phyloP scores from a whole-genome alignment of 2,113 vertebrate genomes.

The Gallinago undulata region DNA sequence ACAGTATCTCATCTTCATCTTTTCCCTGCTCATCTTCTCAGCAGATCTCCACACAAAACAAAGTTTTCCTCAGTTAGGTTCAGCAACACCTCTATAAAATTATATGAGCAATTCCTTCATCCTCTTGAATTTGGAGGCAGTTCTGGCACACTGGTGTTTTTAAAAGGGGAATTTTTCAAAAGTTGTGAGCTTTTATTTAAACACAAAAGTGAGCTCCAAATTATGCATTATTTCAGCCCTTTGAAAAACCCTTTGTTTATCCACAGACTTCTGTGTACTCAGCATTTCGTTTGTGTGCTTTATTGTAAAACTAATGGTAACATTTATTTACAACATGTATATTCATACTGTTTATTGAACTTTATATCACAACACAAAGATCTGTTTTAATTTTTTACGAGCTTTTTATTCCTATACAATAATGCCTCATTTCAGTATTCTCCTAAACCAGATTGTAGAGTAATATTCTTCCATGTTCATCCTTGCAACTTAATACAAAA shows the following conservation, averaged over 20 bases:
- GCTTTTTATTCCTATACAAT: background rate
- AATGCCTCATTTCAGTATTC: background rate
- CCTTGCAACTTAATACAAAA: background rate
- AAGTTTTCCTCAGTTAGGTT: background rate
- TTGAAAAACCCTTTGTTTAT: background rate
- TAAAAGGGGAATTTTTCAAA: background rate
- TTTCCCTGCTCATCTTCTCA: background rate
- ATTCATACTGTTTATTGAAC: background rate
- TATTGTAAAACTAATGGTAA: background rate
- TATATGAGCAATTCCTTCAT: background rate
- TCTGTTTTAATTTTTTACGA: background rate
- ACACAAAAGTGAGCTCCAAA: background rate
- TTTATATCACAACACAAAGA: background rate
- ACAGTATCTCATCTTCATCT: background rate
- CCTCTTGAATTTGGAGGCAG: background rate
- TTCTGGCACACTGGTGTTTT: background rate
- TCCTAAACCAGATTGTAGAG: background rate
- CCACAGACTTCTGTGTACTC: background rate
- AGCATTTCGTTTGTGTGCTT: background rate
- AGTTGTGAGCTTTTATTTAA: background rate
- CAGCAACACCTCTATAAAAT: background rate
- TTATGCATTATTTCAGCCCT: background rate
- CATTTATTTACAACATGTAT: background rate
- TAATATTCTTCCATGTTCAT: background rate
- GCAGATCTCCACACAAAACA: background rate